Evolutionary conservation across 1,140 invertebrate genomes (phyloP).

Genomic region (Hirudo medicinalis): DNA sequence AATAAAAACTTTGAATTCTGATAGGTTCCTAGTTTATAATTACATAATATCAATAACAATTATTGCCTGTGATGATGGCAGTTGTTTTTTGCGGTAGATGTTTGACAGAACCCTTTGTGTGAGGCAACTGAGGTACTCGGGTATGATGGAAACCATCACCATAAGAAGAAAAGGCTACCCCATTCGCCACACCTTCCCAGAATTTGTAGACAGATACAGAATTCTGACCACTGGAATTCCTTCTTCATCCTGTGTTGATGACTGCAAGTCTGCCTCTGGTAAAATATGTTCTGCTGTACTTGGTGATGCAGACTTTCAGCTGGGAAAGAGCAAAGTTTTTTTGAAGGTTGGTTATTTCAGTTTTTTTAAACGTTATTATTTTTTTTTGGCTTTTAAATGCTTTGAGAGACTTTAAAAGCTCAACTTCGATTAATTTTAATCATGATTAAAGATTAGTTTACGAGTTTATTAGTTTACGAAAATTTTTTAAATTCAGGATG

Average conservation of each 20-base stretch:
- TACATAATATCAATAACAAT: no score
- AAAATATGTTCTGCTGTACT: slow-evolving; percentile 80
- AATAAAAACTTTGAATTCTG: no score
- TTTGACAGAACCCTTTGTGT: slow-evolving; percentile 91
- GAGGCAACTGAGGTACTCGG: slow-evolving; percentile 88
- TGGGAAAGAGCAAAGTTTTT: slow-evolving; percentile 95
- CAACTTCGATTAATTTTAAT: no score
- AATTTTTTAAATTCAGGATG: slow-evolving; percentile 49
- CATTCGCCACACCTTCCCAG: slow-evolving; percentile 79
- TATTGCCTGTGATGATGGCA: no score
- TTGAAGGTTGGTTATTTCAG: slow-evolving; percentile 51
- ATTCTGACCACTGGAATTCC: slow-evolving; percentile 82
- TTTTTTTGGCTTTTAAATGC: no score
- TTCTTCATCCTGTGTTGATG: slow-evolving; percentile 65
- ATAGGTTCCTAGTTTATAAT: no score
- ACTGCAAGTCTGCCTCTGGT: slow-evolving; percentile 65
- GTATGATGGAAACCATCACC: slow-evolving; percentile 98
- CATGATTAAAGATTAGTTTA: no score
- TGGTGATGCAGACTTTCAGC: slow-evolving; percentile 83
- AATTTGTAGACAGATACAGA: slow-evolving; percentile 92
- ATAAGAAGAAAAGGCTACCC: slow-evolving; percentile 93
- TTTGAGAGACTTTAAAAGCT: no score
- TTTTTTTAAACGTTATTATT: background rate
- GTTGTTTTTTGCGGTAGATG: slow-evolving; percentile 54
- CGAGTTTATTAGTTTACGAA: no score